phyloP scores from a whole-genome alignment of 2,113 vertebrate genomes.

The Pelodiscus sinensis region DNA sequence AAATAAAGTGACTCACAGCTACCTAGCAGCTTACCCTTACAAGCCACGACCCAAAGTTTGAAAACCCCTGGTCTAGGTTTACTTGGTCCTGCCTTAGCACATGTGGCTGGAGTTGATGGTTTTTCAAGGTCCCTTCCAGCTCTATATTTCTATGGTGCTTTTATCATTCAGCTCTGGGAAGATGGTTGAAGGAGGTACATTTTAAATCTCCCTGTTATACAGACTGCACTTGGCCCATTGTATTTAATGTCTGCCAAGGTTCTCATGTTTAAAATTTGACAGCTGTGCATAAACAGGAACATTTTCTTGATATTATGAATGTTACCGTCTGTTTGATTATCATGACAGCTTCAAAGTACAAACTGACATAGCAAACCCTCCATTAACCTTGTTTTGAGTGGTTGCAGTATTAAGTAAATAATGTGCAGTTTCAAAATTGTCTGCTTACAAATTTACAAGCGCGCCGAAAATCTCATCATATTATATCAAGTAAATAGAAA shows the following conservation, averaged over 20 bases:
- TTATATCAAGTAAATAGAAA: not conserved
- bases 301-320: not conserved
- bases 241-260: not conserved
- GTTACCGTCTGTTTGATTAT: not conserved
- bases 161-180: not conserved
- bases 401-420: not conserved
- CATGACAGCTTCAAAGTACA: conserved; percentile 16
- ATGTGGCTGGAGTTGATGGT: not conserved
- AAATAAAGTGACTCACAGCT: too few relatives aligned
- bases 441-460: not conserved
- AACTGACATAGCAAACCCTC: not conserved
- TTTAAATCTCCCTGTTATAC: not conserved
- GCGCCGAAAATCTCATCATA: not conserved
- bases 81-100: not conserved
- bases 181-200: not conserved
- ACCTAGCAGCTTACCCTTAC: too few relatives aligned
- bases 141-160: not conserved
- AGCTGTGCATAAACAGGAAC: not conserved
- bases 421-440: not conserved
- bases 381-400: conserved; percentile 7
- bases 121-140: not conserved
- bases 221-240: not conserved
- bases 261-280: not conserved
- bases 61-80: not conserved
- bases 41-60: too few relatives aligned